Base-by-base conservation (phyloP, 2,888 invertebrate genomes). In the Watsonalla cultraria region DNA sequence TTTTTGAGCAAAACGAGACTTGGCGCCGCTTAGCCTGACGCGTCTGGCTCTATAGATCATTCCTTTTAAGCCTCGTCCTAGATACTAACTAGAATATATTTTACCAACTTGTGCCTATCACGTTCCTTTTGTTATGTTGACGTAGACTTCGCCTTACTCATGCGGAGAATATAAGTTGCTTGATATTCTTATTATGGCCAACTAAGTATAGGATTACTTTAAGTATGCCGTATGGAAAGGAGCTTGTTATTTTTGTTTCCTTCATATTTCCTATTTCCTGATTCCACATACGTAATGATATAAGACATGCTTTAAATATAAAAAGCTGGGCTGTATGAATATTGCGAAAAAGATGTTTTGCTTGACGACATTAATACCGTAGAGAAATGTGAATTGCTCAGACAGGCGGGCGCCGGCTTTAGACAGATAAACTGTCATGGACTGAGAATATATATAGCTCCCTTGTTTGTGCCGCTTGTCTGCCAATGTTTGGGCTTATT, bases 271-370 rank as follows among this genome's bases (percentile, higher is more conserved):
- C 24, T 24, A 24, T 24, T 24, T 24, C 24, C 24, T 24, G 24
- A 24, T 24, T 24, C 24, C 1, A 24, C 24, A 24, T 24, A 24
- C 24, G 24, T 24, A 24, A 1, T 2, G 35, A 34, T n/a, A n/a
- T n/a, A n/a, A n/a, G 51, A 59, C 51, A 80, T 80, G 74, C 78
- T 71, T 82, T 73, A 82, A 78, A 72, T 76, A 82, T 82, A 77
- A 83, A 71, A 64, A 65, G 64, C 60, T 24, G 4, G 24, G 4
- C 24, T 24, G 24, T 24, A 24, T 24, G 24, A 24, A 24, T 24
- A 24, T 24, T 24, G 24, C 24, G 24, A 24, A 24, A 2, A 24
- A 24, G 24, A 24, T 4, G 24, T 24, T 24, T 24, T 24, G 24
- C 24, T 24, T 24, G 24, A 24, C 24, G 24, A 24, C 24, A 24